Percentiles rank a stretch among this genome's conserved stretches.
Evolutionary conservation across 2,113 vertebrate species (phyloP).

Genomic region (Anseranas semipalmata): DNA sequence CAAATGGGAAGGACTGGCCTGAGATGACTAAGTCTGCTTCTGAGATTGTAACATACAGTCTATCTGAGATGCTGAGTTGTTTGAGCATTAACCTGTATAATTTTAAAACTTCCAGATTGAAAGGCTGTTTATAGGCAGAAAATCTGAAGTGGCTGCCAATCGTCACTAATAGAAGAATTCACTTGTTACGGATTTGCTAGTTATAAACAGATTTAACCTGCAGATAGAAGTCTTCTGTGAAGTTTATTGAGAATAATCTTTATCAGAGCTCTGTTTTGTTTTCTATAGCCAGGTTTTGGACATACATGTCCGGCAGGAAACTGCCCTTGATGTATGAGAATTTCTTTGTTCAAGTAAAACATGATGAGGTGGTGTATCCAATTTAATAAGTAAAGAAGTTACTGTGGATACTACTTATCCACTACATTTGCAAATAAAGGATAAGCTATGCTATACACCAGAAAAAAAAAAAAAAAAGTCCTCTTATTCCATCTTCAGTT

Average conservation of each 20-base stretch:
- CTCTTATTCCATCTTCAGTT: slow-evolving; percentile 31
- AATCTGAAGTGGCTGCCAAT: background rate
- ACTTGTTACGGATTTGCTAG: background rate
- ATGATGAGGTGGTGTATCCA: background rate
- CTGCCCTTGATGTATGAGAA: background rate
- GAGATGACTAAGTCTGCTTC: background rate
- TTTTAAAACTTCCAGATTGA: background rate
- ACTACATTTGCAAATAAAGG: slow-evolving; percentile 1
- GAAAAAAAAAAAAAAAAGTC: background rate
- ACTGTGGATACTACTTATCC: background rate
- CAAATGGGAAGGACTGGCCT: background rate
- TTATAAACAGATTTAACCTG: background rate
- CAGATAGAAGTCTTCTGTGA: background rate
- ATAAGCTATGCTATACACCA: background rate
- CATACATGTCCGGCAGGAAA: background rate
- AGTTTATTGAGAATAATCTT: slow-evolving; percentile 5
- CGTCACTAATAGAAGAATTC: background rate
- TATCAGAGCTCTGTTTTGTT: background rate
- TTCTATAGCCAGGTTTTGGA: background rate
- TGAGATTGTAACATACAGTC: background rate
- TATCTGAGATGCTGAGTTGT: background rate
- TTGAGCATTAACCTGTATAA: slow-evolving; percentile 5
- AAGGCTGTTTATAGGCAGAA: background rate
- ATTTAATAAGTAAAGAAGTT: background rate
- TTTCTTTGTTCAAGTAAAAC: background rate